phyloP scores from a whole-genome alignment of 2,113 vertebrate species.

The Oncorhynchus kisutch region DNA sequence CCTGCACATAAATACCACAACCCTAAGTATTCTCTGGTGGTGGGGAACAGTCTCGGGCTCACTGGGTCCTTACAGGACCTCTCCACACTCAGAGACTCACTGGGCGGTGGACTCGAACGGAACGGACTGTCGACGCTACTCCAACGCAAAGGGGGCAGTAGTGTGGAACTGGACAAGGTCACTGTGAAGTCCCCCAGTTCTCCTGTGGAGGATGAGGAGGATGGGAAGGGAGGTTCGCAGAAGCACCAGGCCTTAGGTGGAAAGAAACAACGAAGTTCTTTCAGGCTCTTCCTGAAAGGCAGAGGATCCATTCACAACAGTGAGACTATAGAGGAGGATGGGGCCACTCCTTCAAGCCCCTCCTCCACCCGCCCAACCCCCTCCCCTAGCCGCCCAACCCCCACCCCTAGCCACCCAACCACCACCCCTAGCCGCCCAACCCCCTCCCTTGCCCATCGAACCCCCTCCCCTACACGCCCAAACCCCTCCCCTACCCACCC shows the following conservation, averaged over 20 bases:
- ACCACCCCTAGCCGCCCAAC: slow-evolving; percentile 22
- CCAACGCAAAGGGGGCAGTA: slow-evolving; percentile 4
- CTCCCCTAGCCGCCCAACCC: not conserved
- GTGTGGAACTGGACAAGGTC: slow-evolving; percentile 6
- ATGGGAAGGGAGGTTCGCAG: slow-evolving; percentile 37
- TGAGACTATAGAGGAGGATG: slow-evolving; percentile 46
- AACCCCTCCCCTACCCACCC: slow-evolving; percentile 35
- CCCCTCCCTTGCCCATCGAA: slow-evolving; percentile 4
- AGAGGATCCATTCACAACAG: slow-evolving; percentile 40
- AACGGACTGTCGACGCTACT: slow-evolving; percentile 39
- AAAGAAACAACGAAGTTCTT: slow-evolving; percentile 68
- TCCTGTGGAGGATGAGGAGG: slow-evolving; percentile 23
- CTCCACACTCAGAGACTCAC: slow-evolving; percentile 31
- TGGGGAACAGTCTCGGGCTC: slow-evolving; percentile 67
- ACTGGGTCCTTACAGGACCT: slow-evolving; percentile 72
- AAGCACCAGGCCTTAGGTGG: slow-evolving; percentile 13
- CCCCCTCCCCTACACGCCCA: slow-evolving; percentile 20
- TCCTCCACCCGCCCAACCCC: slow-evolving; percentile 21
- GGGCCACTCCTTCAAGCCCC: slow-evolving; percentile 41
- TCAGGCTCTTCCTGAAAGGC: slow-evolving; percentile 67
- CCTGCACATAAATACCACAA: slow-evolving; percentile 93
- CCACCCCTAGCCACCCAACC: slow-evolving; percentile 26
- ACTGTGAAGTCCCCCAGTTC: slow-evolving; percentile 10
- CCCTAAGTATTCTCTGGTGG: slow-evolving; percentile 90
- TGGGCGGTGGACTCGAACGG: not conserved